Conservation (phyloP, 1,140 invertebrate genomes). For the Galleria mellonella region DNA sequence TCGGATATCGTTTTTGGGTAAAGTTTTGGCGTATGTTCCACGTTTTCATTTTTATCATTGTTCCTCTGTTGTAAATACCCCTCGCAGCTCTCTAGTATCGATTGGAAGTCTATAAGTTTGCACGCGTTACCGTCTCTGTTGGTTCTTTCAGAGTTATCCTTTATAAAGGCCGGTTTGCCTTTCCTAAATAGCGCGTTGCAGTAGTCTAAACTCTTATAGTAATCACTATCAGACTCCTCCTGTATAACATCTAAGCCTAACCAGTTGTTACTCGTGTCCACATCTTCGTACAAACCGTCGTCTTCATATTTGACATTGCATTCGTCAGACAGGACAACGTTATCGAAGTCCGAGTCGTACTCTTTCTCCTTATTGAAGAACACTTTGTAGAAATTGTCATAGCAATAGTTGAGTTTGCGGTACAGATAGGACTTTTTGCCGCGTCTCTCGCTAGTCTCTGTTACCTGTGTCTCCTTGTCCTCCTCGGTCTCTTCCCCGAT, state of each 20-base stretch:
- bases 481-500: slow-evolving; percentile 93
- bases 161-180: slow-evolving; percentile 9
- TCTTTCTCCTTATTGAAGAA: slow-evolving; percentile 48
- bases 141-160: slow-evolving; percentile 11
- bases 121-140: slow-evolving; percentile 30
- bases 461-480: slow-evolving; percentile 83
- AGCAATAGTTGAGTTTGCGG: slow-evolving; percentile 66
- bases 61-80: slow-evolving; percentile 1
- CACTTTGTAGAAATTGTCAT: slow-evolving; percentile 66
- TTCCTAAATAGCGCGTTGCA: slow-evolving; percentile 36
- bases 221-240: slow-evolving; percentile 70
- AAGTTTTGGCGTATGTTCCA: slow-evolving; percentile 25
- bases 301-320: slow-evolving; percentile 37
- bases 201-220: slow-evolving; percentile 62
- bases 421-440: slow-evolving; percentile 59
- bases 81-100: slow-evolving; percentile 13
- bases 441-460: slow-evolving; percentile 11
- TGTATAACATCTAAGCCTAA: slow-evolving; percentile 56
- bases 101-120: slow-evolving; percentile 11
- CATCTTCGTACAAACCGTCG: slow-evolving; percentile 67
- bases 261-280: slow-evolving; percentile 50
- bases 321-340: slow-evolving; percentile 12
- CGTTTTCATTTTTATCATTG: slow-evolving; percentile 1
- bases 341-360: slow-evolving; percentile 40
- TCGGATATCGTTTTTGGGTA: slow-evolving; percentile 46